phyloP scores from a whole-genome alignment of 2,113 vertebrate genomes.

The Craseonycteris thonglongyai region DNA sequence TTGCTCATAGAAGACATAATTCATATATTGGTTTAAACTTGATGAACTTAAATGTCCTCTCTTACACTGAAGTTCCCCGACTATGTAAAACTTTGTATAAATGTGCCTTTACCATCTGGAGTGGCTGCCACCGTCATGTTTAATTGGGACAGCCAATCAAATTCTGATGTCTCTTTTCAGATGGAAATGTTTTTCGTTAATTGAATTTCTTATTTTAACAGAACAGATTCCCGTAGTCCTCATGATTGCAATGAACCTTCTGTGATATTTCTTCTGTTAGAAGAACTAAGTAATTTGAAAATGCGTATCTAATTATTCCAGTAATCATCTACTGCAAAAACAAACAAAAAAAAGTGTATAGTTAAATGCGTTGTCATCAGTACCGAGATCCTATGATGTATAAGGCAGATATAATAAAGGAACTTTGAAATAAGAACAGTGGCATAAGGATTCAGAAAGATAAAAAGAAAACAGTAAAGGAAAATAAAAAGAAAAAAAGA shows the following conservation, averaged over 20 bases:
- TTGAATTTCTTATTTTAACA: constrained; percentile 76
- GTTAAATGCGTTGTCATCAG: not conserved
- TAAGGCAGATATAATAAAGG: not conserved
- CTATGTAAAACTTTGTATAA: constrained; percentile 70
- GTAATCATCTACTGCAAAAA: not conserved
- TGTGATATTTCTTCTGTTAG: constrained; percentile 64
- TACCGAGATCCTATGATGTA: not conserved
- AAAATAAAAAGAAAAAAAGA: not conserved
- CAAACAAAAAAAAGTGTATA: too few species aligned
- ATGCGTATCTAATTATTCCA: constrained; percentile 41
- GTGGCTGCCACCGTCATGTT: constrained; percentile 70
- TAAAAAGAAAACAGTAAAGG: not conserved
- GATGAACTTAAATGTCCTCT: constrained; percentile 69
- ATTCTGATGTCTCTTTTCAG: constrained; percentile 61
- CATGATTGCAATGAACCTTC: constrained; percentile 64
- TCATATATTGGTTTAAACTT: constrained; percentile 40
- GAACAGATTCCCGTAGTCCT: constrained; percentile 70
- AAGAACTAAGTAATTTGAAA: constrained; percentile 60
- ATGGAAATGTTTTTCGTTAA: constrained; percentile 72
- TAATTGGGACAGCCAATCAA: constrained; percentile 64
- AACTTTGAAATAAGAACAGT: not conserved
- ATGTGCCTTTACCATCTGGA: constrained; percentile 70
- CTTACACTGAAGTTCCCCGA: constrained; percentile 63
- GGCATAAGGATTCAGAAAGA: not conserved
- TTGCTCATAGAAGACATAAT: constrained; percentile 29